These are phyloP conservation scores for Chaetogeoica ovagalla DNA, from an alignment of 2,888 invertebrate species.

Conservation along the genomic window DNA sequence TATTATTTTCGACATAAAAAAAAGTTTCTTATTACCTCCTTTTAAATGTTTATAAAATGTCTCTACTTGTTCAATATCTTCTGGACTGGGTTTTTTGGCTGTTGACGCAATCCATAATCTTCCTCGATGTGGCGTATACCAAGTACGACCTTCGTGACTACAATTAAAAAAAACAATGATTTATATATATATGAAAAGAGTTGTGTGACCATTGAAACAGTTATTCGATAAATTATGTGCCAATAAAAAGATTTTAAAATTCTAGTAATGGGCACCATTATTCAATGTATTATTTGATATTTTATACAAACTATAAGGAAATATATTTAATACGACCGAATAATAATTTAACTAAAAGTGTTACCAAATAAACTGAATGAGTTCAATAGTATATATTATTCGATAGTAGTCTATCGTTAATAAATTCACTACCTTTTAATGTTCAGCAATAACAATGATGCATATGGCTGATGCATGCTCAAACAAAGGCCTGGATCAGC, in stretches of 20 bases:
- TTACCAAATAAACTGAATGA: too few relatives aligned
- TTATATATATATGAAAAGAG: not conserved
- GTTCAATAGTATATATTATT: too few relatives aligned
- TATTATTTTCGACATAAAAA: not conserved
- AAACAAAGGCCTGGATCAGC: slow-evolving; percentile 84
- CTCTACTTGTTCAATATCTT: slow-evolving; percentile 54
- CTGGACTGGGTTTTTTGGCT: slow-evolving; percentile 69
- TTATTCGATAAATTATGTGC: too few relatives aligned
- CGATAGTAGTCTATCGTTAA: not conserved
- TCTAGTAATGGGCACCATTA: too few relatives aligned
- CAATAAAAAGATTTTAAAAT: too few relatives aligned
- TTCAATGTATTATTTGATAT: too few relatives aligned
- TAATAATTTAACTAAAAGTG: not conserved
- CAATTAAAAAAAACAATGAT: slow-evolving; percentile 1
- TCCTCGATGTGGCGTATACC: slow-evolving; percentile 91
- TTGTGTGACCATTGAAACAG: not conserved
- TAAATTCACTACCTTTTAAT: slow-evolving; percentile 73
- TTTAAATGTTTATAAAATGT: slow-evolving; percentile 40
- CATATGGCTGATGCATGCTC: slow-evolving; percentile 96
- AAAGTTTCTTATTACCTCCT: slow-evolving; percentile 26
- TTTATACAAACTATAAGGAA: not conserved
- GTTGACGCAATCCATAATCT: slow-evolving; percentile 94
- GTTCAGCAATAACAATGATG: slow-evolving; percentile 86
- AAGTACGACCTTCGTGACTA: slow-evolving; percentile 87
- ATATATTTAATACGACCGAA: not conserved